Evolutionary conservation across 2,113 vertebrate genomes (phyloP).

Genomic region (Apodemus speciosus): DNA sequence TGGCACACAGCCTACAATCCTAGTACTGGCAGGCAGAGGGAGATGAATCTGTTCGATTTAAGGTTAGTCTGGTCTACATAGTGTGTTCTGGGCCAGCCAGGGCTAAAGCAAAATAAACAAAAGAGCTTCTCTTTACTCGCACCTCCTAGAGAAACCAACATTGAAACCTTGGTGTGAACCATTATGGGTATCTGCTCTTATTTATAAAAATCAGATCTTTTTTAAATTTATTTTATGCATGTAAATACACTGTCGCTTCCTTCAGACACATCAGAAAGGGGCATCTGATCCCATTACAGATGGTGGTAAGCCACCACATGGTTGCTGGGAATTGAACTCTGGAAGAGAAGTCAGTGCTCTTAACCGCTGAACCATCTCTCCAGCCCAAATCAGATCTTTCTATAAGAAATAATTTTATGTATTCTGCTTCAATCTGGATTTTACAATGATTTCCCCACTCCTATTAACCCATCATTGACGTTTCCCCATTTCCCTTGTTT

Average conservation of each 20-base stretch:
- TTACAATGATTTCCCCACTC: background rate
- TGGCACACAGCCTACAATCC: background rate
- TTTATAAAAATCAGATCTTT: too few species aligned
- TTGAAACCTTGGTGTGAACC: background rate
- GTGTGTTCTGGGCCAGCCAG: background rate
- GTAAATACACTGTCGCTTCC: too few species aligned
- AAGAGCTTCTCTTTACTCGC: background rate
- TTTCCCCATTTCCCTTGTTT: background rate
- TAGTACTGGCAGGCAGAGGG: background rate
- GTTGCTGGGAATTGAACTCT: too few species aligned
- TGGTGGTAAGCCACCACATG: too few species aligned
- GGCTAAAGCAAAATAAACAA: background rate
- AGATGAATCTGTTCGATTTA: too few species aligned
- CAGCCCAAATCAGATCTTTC: background rate
- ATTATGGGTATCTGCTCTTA: background rate
- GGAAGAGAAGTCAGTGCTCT: too few species aligned
- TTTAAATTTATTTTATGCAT: too few species aligned
- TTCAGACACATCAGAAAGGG: too few species aligned
- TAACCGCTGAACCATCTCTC: too few species aligned
- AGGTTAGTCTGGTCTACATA: background rate
- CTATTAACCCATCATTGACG: background rate
- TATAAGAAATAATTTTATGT: background rate
- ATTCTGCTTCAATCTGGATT: background rate
- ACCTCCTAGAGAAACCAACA: slow-evolving; percentile 16
- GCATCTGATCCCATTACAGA: too few species aligned